Conservation (phyloP, 2,888 invertebrate genomes). For the Tubiluchus corallicola region DNA sequence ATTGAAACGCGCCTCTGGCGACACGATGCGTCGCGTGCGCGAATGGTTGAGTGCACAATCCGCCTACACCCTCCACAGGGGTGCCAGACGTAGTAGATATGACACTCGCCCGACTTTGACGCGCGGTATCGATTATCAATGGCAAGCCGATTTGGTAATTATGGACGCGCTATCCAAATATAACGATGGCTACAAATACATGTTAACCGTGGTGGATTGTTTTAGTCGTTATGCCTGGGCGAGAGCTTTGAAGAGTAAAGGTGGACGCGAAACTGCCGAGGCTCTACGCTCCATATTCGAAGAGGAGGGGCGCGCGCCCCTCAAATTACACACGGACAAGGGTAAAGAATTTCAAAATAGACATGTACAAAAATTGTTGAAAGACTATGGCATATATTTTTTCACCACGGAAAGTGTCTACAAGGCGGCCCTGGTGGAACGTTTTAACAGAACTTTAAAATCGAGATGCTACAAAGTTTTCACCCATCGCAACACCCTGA, state of each 20-base stretch:
- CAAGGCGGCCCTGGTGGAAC: slow-evolving; percentile 21
- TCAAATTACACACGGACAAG: slow-evolving; percentile 14
- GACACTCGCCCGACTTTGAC: no score
- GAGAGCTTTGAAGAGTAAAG: slow-evolving; percentile 17
- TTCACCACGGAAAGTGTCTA: slow-evolving; percentile 18
- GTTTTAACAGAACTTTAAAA: slow-evolving; percentile 17
- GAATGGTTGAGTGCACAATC: no score
- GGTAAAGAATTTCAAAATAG: slow-evolving; percentile 13
- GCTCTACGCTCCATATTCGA: slow-evolving; percentile 14
- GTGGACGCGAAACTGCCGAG: slow-evolving; percentile 10
- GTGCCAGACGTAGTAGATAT: no score
- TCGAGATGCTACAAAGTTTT: slow-evolving; percentile 11
- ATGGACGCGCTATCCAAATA: slow-evolving; percentile 9
- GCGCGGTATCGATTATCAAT: slow-evolving; percentile 16
- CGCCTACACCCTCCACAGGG: no score
- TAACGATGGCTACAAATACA: slow-evolving; percentile 16
- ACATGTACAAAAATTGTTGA: slow-evolving; percentile 10
- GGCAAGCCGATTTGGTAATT: slow-evolving; percentile 17
- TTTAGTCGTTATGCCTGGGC: slow-evolving; percentile 17
- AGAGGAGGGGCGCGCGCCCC: slow-evolving; percentile 12
- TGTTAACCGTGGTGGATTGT: slow-evolving; percentile 17
- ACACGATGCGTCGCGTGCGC: no score
- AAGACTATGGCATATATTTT: slow-evolving; percentile 14
- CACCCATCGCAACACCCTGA: neutral
- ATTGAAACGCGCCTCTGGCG: no score